Base-by-base conservation (phyloP, 2,797 vertebrate species). In the Pantherophis vulpinus region DNA sequence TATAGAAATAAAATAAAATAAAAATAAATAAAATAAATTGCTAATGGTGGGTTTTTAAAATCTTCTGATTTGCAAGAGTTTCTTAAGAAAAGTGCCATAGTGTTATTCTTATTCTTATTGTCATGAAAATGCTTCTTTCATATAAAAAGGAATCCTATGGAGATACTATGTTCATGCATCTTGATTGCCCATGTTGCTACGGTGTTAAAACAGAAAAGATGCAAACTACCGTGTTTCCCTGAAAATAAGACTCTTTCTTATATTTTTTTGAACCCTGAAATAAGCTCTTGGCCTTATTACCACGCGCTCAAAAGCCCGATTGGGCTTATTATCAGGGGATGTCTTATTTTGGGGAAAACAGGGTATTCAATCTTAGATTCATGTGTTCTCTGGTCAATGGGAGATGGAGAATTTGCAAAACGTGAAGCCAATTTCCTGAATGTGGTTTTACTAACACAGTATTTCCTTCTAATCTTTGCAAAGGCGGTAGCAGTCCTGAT, bases 381-480 rank as follows among this genome's bases (percentile, higher is more conserved):
- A 4, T 16, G 14, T 63, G 25, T 29, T 92, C 60, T 86, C 23
- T 93, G 90, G 20, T 79, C 25, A 83, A 16, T 59, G 89, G 87
- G 59, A 90, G 79, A 27, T 89, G 47, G 32, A 5, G 55, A 93
- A 91, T 79, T 60, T 63, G 47, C 66, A 91, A 91, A 92, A 93
- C 1, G 23, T 20, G 25, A 83, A 37, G 12, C 12, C 47, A 32
- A 2, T 20, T 1, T 58, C n/a, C 0, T 23, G 0, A 42, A 60
- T 87, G 91, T 4, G 60, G 51, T 93, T 93, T 96, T 95, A 87
- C 92, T 91, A 94, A 59, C 12, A 93, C 0, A 58, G 91, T 90
- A 90, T 86, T 93, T 93, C 70, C 93, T 94, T 59, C 90, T 91
- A 0, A 0, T 93, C 27, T 37, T 92, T 90, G 32, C 87, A 89